Evolutionary conservation across 1,140 invertebrate species (phyloP).

Genomic region (Scylla paramamosain): DNA sequence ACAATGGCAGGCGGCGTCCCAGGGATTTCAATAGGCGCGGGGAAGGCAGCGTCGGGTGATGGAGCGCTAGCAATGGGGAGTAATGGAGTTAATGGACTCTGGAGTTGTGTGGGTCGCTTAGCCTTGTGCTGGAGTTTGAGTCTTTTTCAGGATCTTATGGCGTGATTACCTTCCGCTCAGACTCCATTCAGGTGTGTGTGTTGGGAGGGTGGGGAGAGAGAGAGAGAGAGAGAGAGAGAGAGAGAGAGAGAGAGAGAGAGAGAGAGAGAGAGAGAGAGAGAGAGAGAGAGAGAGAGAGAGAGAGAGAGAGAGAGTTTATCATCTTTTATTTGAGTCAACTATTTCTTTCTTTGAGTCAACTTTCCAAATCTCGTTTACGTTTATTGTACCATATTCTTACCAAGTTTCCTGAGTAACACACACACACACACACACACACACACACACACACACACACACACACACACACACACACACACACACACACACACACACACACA

Average conservation of each 20-base stretch:
- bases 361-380: background rate
- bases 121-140: background rate
- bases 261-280: constrained; percentile 35
- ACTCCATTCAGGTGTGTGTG: background rate
- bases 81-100: background rate
- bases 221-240: constrained; percentile 56
- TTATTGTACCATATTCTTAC: background rate
- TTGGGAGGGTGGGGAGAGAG: background rate
- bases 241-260: constrained; percentile 61
- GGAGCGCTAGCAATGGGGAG: background rate
- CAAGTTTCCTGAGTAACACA: background rate
- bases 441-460: background rate
- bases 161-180: background rate
- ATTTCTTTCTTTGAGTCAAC: background rate
- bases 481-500: constrained; percentile 15
- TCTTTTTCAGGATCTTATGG: background rate
- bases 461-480: background rate
- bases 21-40: background rate
- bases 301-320: background rate
- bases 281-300: constrained; percentile 22
- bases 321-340: background rate
- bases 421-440: constrained; percentile 15
- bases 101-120: background rate
- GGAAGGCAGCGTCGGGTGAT: background rate
- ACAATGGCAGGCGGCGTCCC: background rate